A percentile compares a stretch with the other conserved stretches of the same genome.
Conservation (phyloP, 1,140 invertebrate genomes). For the Archivesica marissinica region DNA sequence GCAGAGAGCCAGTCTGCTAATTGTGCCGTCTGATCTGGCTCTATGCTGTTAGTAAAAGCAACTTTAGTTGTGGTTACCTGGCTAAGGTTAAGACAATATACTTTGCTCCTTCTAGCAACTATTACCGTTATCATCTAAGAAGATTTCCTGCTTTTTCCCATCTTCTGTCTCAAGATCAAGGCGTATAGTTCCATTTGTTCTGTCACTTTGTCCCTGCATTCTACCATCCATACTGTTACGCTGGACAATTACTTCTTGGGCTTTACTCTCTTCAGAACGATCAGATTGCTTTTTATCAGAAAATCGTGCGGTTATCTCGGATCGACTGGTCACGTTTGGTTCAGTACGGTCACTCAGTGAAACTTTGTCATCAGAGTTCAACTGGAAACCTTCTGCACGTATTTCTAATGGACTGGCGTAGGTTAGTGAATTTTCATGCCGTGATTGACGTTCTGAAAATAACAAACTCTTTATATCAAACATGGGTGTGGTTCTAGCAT, state of each 20-base stretch:
- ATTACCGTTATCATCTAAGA: slow-evolving; percentile 55
- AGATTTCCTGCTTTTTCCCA: slow-evolving; percentile 58
- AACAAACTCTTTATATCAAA: no score
- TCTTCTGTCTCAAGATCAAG: slow-evolving; percentile 57
- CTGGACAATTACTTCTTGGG: background rate
- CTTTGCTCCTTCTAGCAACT: no score
- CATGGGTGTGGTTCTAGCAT: no score
- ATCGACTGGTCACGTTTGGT: background rate
- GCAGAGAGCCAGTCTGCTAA: no score
- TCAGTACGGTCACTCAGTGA: background rate
- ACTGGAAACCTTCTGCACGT: slow-evolving; percentile 48
- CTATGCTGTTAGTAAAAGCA: no score
- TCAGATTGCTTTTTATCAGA: background rate
- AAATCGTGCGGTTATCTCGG: background rate
- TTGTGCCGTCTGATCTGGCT: no score
- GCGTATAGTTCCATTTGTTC: slow-evolving; percentile 41
- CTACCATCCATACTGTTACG: slow-evolving; percentile 28
- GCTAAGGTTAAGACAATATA: no score
- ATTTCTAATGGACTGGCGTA: slow-evolving; percentile 42
- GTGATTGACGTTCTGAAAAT: slow-evolving; percentile 30
- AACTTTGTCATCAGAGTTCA: slow-evolving; percentile 26
- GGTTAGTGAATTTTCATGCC: slow-evolving; percentile 25
- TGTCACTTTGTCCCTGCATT: background rate
- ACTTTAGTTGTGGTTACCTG: no score
- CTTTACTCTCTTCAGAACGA: background rate